Base-by-base conservation (phyloP, 2,888 invertebrate genomes). In the Ceraclea dissimilis region DNA sequence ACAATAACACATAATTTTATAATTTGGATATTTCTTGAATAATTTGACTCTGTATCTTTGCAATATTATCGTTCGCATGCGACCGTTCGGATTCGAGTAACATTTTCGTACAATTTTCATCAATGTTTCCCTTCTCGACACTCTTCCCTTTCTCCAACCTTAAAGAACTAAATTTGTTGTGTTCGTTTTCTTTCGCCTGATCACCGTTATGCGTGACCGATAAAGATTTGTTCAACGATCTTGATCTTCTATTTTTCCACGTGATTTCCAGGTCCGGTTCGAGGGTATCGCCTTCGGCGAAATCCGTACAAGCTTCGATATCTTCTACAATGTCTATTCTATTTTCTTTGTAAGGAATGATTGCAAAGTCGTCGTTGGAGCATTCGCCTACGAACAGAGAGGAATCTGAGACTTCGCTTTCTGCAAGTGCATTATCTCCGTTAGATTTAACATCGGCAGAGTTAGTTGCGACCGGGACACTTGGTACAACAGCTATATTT, bases 281-380 rank as follows among this genome's bases (percentile, higher is more conserved):
- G 16, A 61, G 39, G 2, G 31, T 33, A 20, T 60, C 57, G 5
- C 26, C 26, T 43, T 62, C 58, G 2, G 60, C 62, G 34, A 62
- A 62, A 48, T 62, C 56, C 1, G 60, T 60, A 33, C 62, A 62
- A 20, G 54, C 52, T 26, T 58, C 60, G 21, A 62, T 62, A 34
- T 62, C 62, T 31, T 58, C 51, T 21, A 52, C 57, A 39, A 62
- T 62, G 46, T 57, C 51, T 11, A 60, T 58, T 6, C 56, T 49
- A 47, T 62, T 62, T 26, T 62, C 62, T 50, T 62, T 60, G 16
- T 62, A 62, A 1, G 62, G 60, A 13, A 62, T 54, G n/a, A 62
- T 26, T 6, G 48, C 58, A 26, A 62, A 58, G 47, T 62, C 60
- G 6, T 62, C 62, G 19, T 57, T 56, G 11, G 53, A 49, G 18